Conservation (phyloP, 2,888 invertebrate genomes). For the Chaitophorus viminalis region DNA sequence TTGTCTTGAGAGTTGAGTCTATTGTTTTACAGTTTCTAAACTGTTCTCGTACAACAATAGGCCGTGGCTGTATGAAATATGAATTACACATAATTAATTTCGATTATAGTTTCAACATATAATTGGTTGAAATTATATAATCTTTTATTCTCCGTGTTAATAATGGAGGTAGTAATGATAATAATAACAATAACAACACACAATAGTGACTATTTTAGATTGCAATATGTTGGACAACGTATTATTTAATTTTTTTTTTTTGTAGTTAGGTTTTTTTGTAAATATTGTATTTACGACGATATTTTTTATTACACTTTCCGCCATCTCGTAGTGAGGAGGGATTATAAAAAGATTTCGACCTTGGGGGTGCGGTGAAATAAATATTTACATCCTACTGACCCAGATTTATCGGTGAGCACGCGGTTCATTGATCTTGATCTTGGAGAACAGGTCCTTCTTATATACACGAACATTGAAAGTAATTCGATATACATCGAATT, state of each 20-base stretch:
- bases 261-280: neutral
- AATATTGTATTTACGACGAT: neutral
- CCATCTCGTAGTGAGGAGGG: constrained; percentile 5
- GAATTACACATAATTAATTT: neutral
- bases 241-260: neutral
- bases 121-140: neutral
- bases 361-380: constrained; percentile 42
- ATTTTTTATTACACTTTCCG: neutral
- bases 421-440: constrained; percentile 60
- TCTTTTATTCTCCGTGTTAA: neutral
- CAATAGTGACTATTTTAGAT: neutral
- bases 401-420: constrained; percentile 30
- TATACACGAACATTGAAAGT: constrained; percentile 50
- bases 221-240: neutral
- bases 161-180: neutral
- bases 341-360: constrained; percentile 23
- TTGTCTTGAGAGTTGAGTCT: too few relatives aligned
- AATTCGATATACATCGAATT: constrained; percentile 54
- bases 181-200: neutral
- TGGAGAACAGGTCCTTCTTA: constrained; percentile 58
- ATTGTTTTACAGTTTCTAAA: too few relatives aligned
- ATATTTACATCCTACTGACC: constrained; percentile 56
- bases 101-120: neutral
- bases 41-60: neutral
- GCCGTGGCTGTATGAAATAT: neutral